Percentiles rank a stretch among this genome's conserved stretches.
These are phyloP conservation scores for Eucera pruinosa DNA, from an alignment of 2,888 invertebrate species.

Conservation along the genomic window DNA sequence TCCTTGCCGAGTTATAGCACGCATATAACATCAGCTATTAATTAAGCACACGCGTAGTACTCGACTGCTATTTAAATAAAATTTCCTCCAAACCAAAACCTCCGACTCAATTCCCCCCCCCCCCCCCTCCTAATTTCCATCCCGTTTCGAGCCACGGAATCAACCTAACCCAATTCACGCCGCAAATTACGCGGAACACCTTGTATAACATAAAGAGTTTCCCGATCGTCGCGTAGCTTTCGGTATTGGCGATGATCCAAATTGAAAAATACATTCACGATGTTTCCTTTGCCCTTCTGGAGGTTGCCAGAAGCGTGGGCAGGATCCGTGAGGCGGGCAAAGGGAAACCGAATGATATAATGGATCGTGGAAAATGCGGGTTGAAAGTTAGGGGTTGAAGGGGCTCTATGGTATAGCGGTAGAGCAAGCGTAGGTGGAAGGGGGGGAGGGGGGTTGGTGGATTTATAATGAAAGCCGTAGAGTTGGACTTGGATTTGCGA, in stretches of 20 bases:
- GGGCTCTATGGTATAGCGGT: conserved; percentile 64
- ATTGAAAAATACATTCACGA: conserved; percentile 83
- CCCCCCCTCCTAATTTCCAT: too few species aligned
- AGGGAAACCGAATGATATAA: conserved; percentile 81
- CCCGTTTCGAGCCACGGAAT: too few species aligned
- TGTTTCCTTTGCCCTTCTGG: conserved; percentile 79
- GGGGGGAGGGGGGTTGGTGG: too few species aligned
- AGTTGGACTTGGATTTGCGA: conserved; percentile 83
- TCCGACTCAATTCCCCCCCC: too few species aligned
- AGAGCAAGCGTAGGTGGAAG: conserved; percentile 55
- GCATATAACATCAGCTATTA: too few species aligned
- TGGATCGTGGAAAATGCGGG: conserved; percentile 81
- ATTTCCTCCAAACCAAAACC: too few species aligned
- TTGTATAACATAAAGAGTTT: too few species aligned
- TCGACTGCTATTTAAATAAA: too few species aligned
- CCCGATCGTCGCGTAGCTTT: conserved; percentile 68
- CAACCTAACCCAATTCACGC: too few species aligned
- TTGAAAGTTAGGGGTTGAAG: conserved; percentile 81
- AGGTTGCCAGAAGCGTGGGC: conserved; percentile 51
- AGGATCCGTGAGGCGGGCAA: conserved; percentile 63
- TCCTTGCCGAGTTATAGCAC: too few species aligned
- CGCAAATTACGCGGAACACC: too few species aligned
- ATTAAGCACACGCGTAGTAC: too few species aligned
- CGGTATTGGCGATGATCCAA: conserved; percentile 80
- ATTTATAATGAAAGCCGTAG: conserved; percentile 84